A percentile compares a stretch with the other conserved stretches of the same genome.
phyloP scores from a whole-genome alignment of 2,888 invertebrate species.

The Synergus gifuensis region DNA sequence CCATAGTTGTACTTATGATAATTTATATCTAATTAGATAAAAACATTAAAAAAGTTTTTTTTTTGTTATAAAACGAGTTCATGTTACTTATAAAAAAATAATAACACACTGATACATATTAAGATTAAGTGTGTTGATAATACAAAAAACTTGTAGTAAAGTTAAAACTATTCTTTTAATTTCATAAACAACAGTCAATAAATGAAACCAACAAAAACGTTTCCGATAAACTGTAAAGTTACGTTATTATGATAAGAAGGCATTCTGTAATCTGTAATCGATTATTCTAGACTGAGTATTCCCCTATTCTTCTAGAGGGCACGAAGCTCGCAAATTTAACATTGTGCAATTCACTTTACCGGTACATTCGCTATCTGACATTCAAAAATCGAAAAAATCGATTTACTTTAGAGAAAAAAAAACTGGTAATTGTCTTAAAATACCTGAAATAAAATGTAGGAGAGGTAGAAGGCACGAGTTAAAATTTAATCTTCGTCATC shows the following conservation, averaged over 20 bases:
- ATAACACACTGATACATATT: no score
- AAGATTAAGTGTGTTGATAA: no score
- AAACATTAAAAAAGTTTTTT: no score
- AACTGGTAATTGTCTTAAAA: neutral
- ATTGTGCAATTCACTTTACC: neutral
- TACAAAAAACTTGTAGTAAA: no score
- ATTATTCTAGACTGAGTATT: neutral
- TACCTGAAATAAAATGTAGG: neutral
- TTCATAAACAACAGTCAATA: no score
- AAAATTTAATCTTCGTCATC: conserved; percentile 68
- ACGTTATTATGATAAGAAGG: neutral
- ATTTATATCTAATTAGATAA: no score
- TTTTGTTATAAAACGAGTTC: no score
- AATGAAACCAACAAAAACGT: neutral
- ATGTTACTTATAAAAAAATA: no score
- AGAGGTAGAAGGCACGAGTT: neutral
- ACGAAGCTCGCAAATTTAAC: neutral
- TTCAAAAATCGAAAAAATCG: neutral
- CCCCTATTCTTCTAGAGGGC: neutral
- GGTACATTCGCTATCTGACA: neutral
- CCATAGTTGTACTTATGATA: no score
- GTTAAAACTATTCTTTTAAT: no score
- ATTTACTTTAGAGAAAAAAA: neutral
- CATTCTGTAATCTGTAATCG: conserved; percentile 1
- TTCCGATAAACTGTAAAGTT: neutral